Evolutionary conservation across 2,113 vertebrate genomes (phyloP), one percentile per base, ranked within the genome.

Genomic region (Nibea coibor): DNA sequence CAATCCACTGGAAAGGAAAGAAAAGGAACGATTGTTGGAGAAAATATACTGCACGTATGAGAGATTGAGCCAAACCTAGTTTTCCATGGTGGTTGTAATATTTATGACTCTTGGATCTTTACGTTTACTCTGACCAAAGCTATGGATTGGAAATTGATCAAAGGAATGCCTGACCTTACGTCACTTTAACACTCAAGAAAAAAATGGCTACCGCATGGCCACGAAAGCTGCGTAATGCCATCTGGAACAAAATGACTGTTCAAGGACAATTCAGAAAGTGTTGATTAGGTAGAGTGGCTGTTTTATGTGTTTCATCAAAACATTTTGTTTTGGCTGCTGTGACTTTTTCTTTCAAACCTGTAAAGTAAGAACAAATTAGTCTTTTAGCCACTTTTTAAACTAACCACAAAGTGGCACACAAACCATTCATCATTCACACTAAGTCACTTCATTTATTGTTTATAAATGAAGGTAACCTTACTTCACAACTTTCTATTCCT

Each of bases 71-170:
- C 12, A 42, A 71, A 78, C 20, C 2, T 20, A 7, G 42, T 75
- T 89, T 91, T 81, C 65, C 73, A 54, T 39, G 26, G 42, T 57
- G 66, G 72, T 78, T 78, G 59, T 12, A 59, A 80, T 82, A 69
- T 75, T 81, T 80, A 56, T 58, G 57, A 85, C 10, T 73, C 54
- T 68, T 62, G 0, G 42, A 53, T 42, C 22, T 67, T 77, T 62
- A 54, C 20, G 20, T 69, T 86, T 53, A 74, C 57, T 83, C 63
- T 58, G 50, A 53, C 26, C 16, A 19, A 67, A 54, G 68, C 59
- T 17, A 45, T 26, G 22, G 54, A 67, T 2, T 68, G 59, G 61
- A 88, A 67, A 83, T 54, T 14, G 28, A 82, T 69, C 31, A 68
- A 54, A 56, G 45, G 19, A 57, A 59, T 10, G 42, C 65, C 72